Percentiles rank a stretch among this genome's conserved stretches.
phyloP scores from a whole-genome alignment of 2,797 vertebrate species.

The Orestias chungarensis region DNA sequence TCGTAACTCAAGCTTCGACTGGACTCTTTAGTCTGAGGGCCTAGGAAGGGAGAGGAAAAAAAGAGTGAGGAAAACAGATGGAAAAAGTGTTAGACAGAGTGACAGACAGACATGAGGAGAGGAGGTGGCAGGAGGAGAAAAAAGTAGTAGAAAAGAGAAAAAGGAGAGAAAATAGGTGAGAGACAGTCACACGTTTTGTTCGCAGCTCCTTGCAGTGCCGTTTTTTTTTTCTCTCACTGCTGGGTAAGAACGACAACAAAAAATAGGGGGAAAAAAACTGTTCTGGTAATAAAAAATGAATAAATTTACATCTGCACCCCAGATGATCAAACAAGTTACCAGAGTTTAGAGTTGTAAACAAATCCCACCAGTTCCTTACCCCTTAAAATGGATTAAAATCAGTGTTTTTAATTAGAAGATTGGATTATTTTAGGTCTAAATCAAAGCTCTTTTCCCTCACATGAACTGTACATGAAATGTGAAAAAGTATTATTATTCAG shows the following conservation, averaged over 20 bases:
- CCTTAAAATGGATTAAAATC: too few species aligned
- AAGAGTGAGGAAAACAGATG: conserved; percentile 47
- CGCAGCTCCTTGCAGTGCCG: conserved; percentile 47
- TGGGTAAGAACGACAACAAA: conserved; percentile 28
- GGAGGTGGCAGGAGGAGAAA: conserved; percentile 48
- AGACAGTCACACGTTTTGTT: conserved; percentile 72
- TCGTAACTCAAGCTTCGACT: conserved; percentile 93
- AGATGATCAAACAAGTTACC: too few species aligned
- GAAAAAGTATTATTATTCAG: neutral
- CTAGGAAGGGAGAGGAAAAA: conserved; percentile 75
- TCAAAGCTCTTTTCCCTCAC: neutral
- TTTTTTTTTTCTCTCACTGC: conserved; percentile 33
- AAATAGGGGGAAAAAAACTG: too few species aligned
- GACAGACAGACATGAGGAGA: conserved; percentile 66
- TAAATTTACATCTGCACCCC: neutral
- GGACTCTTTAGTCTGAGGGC: conserved; percentile 91
- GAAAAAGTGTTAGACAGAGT: conserved; percentile 54
- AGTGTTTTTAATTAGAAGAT: too few species aligned
- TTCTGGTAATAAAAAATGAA: too few species aligned
- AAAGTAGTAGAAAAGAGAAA: conserved; percentile 21
- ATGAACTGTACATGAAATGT: neutral
- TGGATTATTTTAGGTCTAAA: neutral
- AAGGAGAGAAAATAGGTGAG: conserved; percentile 60
- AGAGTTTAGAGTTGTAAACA: too few species aligned
- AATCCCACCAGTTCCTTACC: too few species aligned